These are phyloP conservation scores for Lepidotrigona ventralis DNA, from an alignment of 1,140 invertebrate genomes.

Conservation along the genomic window DNA sequence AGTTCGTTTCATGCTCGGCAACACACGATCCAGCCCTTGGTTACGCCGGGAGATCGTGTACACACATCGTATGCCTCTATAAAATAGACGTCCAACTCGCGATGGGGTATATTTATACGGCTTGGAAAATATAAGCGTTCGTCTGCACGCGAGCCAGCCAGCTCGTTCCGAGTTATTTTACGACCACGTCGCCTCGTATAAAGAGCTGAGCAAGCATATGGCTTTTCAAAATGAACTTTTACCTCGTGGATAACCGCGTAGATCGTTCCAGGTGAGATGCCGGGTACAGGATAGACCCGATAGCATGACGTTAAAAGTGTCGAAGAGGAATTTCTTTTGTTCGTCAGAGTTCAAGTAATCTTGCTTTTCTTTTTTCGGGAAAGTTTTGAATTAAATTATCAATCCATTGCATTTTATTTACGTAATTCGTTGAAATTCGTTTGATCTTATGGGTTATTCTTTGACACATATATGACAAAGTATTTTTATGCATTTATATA, in stretches of 20 bases:
- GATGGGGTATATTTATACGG: not conserved
- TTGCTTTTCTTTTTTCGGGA: not conserved
- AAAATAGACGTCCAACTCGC: slow-evolving; percentile 3
- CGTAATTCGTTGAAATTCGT: not conserved
- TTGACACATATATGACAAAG: not conserved
- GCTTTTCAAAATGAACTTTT: not conserved
- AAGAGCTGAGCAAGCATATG: too few species aligned
- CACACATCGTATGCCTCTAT: not conserved
- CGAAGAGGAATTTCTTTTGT: not conserved
- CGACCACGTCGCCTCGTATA: not conserved
- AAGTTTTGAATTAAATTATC: not conserved
- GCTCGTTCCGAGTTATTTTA: not conserved
- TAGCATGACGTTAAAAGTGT: not conserved
- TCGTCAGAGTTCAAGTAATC: not conserved
- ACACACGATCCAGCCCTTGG: slow-evolving; percentile 6
- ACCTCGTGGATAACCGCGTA: not conserved
- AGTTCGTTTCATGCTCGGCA: slow-evolving; percentile 7
- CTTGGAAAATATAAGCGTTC: slow-evolving; percentile 4
- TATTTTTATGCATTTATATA: too few species aligned
- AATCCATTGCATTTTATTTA: not conserved
- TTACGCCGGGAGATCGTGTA: not conserved
- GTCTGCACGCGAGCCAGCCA: slow-evolving; percentile 1
- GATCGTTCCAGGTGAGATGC: not conserved
- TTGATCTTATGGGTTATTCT: not conserved
- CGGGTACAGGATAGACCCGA: not conserved